phyloP scores from a whole-genome alignment of 1,140 invertebrate species.

The Drosophila dunni region DNA sequence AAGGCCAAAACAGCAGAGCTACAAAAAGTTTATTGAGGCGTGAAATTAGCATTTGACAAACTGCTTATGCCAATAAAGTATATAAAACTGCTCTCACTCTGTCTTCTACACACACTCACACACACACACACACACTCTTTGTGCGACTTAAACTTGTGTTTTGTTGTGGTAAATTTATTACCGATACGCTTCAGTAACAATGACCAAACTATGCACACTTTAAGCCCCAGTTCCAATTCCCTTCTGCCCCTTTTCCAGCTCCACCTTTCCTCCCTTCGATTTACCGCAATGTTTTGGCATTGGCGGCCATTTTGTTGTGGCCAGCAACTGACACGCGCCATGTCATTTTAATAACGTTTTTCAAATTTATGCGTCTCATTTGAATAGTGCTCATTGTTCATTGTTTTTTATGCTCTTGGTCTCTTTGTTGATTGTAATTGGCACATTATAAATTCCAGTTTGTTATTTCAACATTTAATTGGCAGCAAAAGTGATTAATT shows the following conservation, averaged over 20 bases:
- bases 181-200: slow-evolving; percentile 65
- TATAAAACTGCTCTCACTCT: slow-evolving; percentile 1
- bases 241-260: not conserved
- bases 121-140: slow-evolving; percentile 15
- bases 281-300: slow-evolving; percentile 75
- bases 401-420: not conserved
- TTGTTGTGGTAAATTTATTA: slow-evolving; percentile 73
- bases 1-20: slow-evolving; percentile 15
- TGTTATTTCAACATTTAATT: slow-evolving; percentile 56
- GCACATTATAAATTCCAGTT: not conserved
- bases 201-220: slow-evolving; percentile 39
- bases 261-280: slow-evolving; percentile 13
- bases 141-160: slow-evolving; percentile 48
- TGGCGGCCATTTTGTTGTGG: slow-evolving; percentile 76
- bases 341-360: slow-evolving; percentile 55
- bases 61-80: slow-evolving; percentile 43
- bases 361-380: slow-evolving; percentile 30
- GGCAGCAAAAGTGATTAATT: slow-evolving; percentile 39
- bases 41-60: slow-evolving; percentile 83
- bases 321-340: slow-evolving; percentile 64
- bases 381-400: slow-evolving; percentile 26
- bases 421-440: not conserved
- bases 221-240: not conserved
- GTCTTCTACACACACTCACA: slow-evolving; percentile 14
- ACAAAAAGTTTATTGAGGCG: slow-evolving; percentile 56